Conservation (phyloP, 2,888 invertebrate genomes). For the Malthinus seriepunctatus region DNA sequence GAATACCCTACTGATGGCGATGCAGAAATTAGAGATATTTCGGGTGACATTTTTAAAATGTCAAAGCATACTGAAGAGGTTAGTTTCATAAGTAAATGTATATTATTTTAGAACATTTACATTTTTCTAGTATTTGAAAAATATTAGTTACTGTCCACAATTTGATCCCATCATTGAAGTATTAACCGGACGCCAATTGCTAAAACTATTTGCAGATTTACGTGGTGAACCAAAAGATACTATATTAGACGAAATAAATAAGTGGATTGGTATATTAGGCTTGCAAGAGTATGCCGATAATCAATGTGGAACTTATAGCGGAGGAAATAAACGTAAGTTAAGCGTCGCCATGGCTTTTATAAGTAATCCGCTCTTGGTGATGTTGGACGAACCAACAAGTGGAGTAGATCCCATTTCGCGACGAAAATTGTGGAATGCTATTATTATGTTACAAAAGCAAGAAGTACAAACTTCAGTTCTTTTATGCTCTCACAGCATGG, state of each 20-base stretch:
- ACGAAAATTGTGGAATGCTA: conserved; percentile 50
- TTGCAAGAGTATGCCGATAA: conserved; percentile 45
- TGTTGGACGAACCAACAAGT: conserved; percentile 77
- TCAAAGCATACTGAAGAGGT: conserved; percentile 12
- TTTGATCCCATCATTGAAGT: conserved; percentile 78
- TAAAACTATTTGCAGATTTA: conserved; percentile 71
- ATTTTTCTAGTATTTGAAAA: conserved; percentile 64
- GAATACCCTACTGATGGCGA: conserved; percentile 29
- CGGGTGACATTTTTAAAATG: not conserved
- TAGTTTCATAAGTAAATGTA: not conserved
- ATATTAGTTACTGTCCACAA: conserved; percentile 91
- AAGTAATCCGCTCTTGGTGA: conserved; percentile 69
- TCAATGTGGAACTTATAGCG: conserved; percentile 56
- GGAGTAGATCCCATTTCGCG: conserved; percentile 69
- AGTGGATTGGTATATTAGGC: conserved; percentile 62
- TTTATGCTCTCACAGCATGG: conserved; percentile 85
- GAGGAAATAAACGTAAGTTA: conserved; percentile 79
- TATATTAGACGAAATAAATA: conserved; percentile 56
- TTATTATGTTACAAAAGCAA: conserved; percentile 1
- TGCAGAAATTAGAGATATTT: conserved; percentile 2
- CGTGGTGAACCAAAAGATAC: conserved; percentile 63
- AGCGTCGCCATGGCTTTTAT: conserved; percentile 77
- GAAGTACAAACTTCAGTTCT: conserved; percentile 64
- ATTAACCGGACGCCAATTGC: conserved; percentile 75
- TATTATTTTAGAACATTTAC: not conserved